Base-by-base conservation (phyloP, 2,113 vertebrate genomes). In the Apus apus region DNA sequence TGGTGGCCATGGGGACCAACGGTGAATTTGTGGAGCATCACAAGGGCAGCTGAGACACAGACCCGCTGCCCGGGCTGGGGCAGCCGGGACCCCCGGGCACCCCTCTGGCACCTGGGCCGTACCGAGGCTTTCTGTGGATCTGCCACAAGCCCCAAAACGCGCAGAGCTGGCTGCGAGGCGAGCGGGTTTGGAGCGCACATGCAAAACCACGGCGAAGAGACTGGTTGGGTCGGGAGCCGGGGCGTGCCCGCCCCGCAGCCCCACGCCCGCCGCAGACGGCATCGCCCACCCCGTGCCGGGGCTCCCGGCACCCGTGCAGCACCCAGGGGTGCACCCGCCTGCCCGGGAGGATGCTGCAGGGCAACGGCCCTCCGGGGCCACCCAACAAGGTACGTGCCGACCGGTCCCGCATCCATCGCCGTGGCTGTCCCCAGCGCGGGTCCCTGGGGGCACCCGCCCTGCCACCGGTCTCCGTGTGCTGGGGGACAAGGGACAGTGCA, bases 141-240 rank as follows among this genome's bases (percentile, higher is more conserved):
- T 2, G 7, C 51, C 14, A 1, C 11, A 36, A 81, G 56, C 75
- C 77, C 90, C 32, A 7, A 36, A 20, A 45, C 65, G 58, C 6
- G 0, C 61, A 20, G 60, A 34, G 38, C 58, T 11, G 80, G 79
- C 46, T 45, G 68, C 14, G 80, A 84, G 89, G 88, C 2, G 12
- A 95, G 86, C 43, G 53, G 51, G 50, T 67, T 96, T 79, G 2
- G 14, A 93, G 68, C 54, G 21, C 67, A 48, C 75, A 89, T 88
- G 93, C 94, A 84, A 95, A 95, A 91, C 57, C 71, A 64, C 77
- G 22, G 82, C 30, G 3, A 85, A 58, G 90, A 85, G 95, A 96
- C 97, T 81, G 94, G 96, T 97, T 96, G 95, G 96, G 88, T 80
- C 77, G 95, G 94, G n/a, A 94, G 43, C 86, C 5, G 79, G 96